Percentiles rank a stretch among this genome's conserved stretches.
phyloP scores from a whole-genome alignment of 2,797 vertebrate species.

The Limnodromus scolopaceus region DNA sequence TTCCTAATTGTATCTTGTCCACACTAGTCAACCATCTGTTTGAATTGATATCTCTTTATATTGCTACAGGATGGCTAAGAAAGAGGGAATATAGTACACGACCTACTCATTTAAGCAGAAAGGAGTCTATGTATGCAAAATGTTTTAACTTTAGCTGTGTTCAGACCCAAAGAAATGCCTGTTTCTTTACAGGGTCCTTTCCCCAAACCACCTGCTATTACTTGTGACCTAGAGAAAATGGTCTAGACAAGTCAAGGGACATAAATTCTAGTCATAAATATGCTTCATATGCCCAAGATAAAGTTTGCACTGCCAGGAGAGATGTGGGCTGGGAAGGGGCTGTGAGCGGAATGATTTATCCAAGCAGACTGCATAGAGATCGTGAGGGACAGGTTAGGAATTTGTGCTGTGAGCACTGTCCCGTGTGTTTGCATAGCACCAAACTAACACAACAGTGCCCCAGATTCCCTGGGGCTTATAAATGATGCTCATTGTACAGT shows the following conservation, averaged over 20 bases:
- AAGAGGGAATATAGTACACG: not conserved
- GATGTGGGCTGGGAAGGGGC: not conserved
- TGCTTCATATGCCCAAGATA: not conserved
- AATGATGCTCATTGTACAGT: not conserved
- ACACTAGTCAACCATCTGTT: not conserved
- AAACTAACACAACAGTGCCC: not conserved
- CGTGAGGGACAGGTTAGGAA: not conserved
- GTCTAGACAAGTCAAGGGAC: accelerated
- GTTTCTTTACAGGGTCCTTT: not conserved
- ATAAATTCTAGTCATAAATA: not conserved
- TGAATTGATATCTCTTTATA: not conserved
- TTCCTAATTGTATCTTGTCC: not conserved
- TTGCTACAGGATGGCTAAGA: not conserved
- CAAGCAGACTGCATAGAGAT: not conserved
- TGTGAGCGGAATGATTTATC: not conserved
- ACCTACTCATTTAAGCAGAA: not conserved
- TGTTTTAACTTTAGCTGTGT: not conserved
- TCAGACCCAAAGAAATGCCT: not conserved
- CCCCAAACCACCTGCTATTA: not conserved
- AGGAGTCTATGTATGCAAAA: not conserved
- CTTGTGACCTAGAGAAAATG: not conserved
- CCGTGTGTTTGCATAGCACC: not conserved
- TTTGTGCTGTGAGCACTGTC: not conserved
- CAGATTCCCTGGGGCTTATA: not conserved
- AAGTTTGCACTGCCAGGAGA: not conserved